Percentiles rank a stretch among this genome's conserved stretches.
phyloP scores from a whole-genome alignment of 2,888 invertebrate species.

The Rosalia funebris region DNA sequence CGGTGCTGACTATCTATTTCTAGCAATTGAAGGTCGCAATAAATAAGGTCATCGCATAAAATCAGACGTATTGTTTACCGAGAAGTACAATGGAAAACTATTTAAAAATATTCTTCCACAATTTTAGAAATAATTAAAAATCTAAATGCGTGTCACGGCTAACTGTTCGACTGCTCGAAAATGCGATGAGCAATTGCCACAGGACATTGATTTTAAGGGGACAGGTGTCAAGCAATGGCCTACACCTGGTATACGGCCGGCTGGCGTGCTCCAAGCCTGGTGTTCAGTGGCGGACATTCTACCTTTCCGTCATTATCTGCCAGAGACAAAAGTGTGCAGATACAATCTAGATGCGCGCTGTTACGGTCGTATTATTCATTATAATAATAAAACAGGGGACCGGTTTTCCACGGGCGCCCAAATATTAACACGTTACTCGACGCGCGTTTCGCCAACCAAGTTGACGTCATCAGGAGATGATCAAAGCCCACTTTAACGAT shows the following conservation, averaged over 20 bases:
- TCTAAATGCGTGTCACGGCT: slow-evolving; percentile 18
- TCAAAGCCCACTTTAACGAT: too few relatives aligned
- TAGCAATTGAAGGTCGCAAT: background rate
- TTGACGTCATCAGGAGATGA: too few relatives aligned
- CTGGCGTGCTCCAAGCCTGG: slow-evolving; percentile 47
- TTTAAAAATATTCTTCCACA: background rate
- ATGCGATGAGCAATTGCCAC: slow-evolving; percentile 59
- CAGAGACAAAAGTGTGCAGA: too few relatives aligned
- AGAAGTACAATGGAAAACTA: background rate
- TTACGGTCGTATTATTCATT: too few relatives aligned
- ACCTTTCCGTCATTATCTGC: too few relatives aligned
- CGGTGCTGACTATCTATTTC: background rate
- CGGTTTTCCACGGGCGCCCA: too few relatives aligned
- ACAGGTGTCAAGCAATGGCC: slow-evolving; percentile 60
- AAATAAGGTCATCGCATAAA: background rate
- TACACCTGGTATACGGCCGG: slow-evolving; percentile 63
- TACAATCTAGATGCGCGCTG: too few relatives aligned
- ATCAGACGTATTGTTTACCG: background rate
- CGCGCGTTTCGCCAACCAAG: too few relatives aligned
- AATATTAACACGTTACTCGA: too few relatives aligned
- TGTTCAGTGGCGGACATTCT: slow-evolving; percentile 47
- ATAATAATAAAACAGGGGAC: too few relatives aligned
- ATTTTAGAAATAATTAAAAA: slow-evolving; percentile 17
- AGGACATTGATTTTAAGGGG: slow-evolving; percentile 63
- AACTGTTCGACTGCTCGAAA: slow-evolving; percentile 54